Evolutionary conservation across 2,797 vertebrate genomes (phyloP).

Genomic region (Lacerta bilineata): DNA sequence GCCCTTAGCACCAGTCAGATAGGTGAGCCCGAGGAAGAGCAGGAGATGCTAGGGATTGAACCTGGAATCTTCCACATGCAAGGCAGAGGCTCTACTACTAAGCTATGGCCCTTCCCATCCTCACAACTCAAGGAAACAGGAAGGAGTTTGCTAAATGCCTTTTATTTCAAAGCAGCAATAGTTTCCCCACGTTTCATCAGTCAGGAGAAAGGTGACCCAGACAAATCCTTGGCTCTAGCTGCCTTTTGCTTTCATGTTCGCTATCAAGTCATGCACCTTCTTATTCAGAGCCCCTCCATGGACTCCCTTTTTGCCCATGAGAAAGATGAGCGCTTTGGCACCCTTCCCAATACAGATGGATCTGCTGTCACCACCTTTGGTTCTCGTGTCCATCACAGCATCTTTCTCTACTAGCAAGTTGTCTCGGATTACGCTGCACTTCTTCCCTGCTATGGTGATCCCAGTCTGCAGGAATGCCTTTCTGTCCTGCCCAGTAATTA

Average conservation of each 20-base stretch:
- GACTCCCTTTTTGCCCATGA: constrained; percentile 72
- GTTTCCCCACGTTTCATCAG: not conserved
- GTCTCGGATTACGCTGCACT: constrained; percentile 72
- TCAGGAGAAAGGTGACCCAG: not conserved
- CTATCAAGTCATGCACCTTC: constrained; percentile 69
- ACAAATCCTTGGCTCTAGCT: constrained; percentile 37
- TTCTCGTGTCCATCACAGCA: constrained; percentile 64
- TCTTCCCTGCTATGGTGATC: constrained; percentile 70
- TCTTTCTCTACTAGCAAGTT: constrained; percentile 69
- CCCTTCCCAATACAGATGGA: constrained; percentile 71
- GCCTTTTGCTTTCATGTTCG: constrained; percentile 58
- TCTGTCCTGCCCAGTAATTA: constrained; percentile 63
- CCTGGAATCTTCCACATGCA: too few relatives aligned
- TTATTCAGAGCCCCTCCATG: constrained; percentile 73
- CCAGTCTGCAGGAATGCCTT: constrained; percentile 63
- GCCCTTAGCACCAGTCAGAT: too few relatives aligned
- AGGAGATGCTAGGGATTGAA: too few relatives aligned
- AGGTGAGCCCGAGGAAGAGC: too few relatives aligned
- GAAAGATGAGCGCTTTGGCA: constrained; percentile 71
- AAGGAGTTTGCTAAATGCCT: constrained; percentile 17
- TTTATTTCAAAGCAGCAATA: constrained; percentile 7
- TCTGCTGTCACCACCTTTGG: constrained; percentile 70
- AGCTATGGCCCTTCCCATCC: too few relatives aligned
- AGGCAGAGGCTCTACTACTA: too few relatives aligned
- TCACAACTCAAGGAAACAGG: constrained; percentile 1